phyloP scores from a whole-genome alignment of 1,140 invertebrate genomes.

The Scylla paramamosain region DNA sequence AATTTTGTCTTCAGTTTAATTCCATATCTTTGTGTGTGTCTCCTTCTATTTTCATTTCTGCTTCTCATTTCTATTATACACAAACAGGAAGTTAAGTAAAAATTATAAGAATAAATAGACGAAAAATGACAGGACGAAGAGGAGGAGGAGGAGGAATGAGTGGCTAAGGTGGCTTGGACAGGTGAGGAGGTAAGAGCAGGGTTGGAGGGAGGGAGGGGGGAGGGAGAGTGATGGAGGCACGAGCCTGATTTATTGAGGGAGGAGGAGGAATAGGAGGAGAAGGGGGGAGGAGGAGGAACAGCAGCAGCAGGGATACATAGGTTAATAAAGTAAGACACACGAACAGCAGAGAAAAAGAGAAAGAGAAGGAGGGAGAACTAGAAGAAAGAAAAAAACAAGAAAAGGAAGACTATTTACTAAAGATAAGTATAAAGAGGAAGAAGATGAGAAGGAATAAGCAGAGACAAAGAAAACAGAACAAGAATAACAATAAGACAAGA shows the following conservation, averaged over 20 bases:
- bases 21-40: too few relatives aligned
- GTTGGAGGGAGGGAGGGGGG: not conserved
- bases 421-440: too few relatives aligned
- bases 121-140: not conserved
- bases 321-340: not conserved
- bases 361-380: not conserved
- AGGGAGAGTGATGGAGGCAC: not conserved
- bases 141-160: not conserved
- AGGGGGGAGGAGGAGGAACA: not conserved
- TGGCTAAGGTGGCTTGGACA: not conserved
- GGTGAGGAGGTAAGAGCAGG: not conserved
- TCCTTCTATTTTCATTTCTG: too few relatives aligned
- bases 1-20: too few relatives aligned
- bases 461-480: too few relatives aligned
- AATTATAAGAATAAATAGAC: not conserved
- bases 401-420: too few relatives aligned
- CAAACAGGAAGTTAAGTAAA: not conserved
- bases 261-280: not conserved
- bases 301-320: not conserved
- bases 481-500: too few relatives aligned
- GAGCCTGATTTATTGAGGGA: too few relatives aligned
- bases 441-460: too few relatives aligned
- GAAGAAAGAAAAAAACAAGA: too few relatives aligned
- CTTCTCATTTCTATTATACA: too few relatives aligned
- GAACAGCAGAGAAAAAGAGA: not conserved